These are phyloP conservation scores for Alexandromys fortis DNA, from an alignment of 2,113 vertebrate genomes.

Conservation along the genomic window DNA sequence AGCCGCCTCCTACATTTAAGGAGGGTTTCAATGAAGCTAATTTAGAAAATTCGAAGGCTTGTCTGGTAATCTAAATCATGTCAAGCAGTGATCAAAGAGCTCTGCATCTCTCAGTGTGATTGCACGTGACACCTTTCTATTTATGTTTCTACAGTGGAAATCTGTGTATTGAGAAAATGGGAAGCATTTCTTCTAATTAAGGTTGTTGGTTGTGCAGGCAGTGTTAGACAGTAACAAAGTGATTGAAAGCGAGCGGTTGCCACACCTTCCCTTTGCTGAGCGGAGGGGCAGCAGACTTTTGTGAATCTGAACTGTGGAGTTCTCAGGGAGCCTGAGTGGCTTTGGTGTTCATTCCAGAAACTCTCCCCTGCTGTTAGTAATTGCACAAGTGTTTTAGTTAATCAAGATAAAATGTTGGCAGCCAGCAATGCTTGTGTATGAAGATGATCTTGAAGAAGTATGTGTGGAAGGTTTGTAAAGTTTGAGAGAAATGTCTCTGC, in stretches of 20 bases:
- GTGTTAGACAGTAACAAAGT: neutral
- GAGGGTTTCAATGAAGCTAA: neutral
- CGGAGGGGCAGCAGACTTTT: neutral
- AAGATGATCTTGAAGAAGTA: conserved; percentile 33
- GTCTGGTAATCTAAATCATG: neutral
- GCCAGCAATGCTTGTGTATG: fast-evolving
- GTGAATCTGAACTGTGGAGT: neutral
- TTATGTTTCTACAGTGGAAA: conserved; percentile 39
- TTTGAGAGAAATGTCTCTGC: neutral
- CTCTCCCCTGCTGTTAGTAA: conserved; percentile 28
- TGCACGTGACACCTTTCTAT: neutral
- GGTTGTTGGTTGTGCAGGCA: neutral
- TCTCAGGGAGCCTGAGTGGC: conserved; percentile 24
- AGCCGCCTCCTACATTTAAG: too few relatives aligned
- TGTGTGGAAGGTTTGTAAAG: conserved; percentile 11
- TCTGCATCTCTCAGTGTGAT: neutral
- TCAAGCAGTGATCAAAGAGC: neutral
- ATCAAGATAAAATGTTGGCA: conserved; percentile 58
- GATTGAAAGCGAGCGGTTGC: neutral
- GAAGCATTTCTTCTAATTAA: conserved; percentile 8
- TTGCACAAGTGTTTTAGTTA: conserved; percentile 56
- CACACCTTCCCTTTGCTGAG: neutral
- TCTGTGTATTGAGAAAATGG: neutral
- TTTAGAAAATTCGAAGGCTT: neutral
- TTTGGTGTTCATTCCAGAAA: conserved; percentile 52